A percentile compares a stretch with the other conserved stretches of the same genome.
phyloP scores from a whole-genome alignment of 2,797 vertebrate genomes.

The Dallia pectoralis region DNA sequence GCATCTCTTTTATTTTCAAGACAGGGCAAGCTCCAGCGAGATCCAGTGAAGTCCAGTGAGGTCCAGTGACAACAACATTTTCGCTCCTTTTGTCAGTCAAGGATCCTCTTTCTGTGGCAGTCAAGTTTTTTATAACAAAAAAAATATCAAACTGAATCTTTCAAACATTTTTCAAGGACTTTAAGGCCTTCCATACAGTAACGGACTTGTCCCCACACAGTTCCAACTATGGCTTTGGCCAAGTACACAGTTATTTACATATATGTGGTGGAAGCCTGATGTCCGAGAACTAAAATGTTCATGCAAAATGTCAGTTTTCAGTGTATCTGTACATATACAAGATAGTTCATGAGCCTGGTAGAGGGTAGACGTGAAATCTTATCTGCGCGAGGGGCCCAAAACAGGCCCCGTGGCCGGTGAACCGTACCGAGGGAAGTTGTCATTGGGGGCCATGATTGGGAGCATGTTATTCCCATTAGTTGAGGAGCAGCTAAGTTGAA shows the following conservation, averaged over 20 bases:
- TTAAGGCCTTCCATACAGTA: conserved; percentile 71
- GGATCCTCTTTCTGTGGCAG: neutral
- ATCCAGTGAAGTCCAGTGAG: neutral
- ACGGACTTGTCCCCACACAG: conserved; percentile 43
- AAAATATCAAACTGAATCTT: conserved; percentile 40
- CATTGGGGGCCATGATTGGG: conserved; percentile 77
- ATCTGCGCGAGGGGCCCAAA: conserved; percentile 80
- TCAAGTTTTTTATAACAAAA: neutral
- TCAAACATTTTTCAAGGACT: conserved; percentile 60
- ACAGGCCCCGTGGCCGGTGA: conserved; percentile 81
- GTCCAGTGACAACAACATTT: neutral
- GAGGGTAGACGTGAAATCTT: conserved; percentile 66
- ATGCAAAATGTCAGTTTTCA: conserved; percentile 51
- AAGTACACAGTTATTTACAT: conserved; percentile 54
- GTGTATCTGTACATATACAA: conserved; percentile 16
- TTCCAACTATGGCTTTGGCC: conserved; percentile 62
- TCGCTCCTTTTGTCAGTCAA: neutral
- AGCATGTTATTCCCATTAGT: conserved; percentile 92
- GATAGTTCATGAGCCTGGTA: conserved; percentile 37
- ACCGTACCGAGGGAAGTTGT: conserved; percentile 86
- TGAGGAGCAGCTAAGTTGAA: conserved; percentile 89
- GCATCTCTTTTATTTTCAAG: neutral
- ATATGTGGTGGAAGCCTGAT: conserved; percentile 36
- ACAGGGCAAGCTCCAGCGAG: neutral
- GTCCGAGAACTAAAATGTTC: conserved; percentile 54